Evolutionary conservation across 2,113 vertebrate species (phyloP).

Genomic region (Noctilio leporinus): DNA sequence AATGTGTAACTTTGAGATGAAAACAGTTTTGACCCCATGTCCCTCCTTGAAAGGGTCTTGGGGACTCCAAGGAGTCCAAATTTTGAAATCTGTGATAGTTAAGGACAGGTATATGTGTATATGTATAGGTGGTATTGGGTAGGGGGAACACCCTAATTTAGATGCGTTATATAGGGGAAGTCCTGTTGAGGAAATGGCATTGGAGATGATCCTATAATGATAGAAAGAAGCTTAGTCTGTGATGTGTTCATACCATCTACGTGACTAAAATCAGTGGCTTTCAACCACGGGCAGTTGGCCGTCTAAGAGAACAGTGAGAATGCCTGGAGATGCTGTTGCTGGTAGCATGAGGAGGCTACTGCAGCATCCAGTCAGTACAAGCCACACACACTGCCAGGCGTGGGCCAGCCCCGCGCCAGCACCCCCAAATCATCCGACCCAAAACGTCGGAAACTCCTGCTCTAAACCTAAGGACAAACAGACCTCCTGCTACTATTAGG

Average conservation of each 20-base stretch:
- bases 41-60: not conserved
- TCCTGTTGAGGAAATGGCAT: not conserved
- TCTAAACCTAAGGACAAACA: not conserved
- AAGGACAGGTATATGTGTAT: not conserved
- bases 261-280: not conserved
- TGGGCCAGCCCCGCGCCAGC: not conserved
- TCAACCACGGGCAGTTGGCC: not conserved
- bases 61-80: not conserved
- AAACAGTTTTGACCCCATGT: not conserved
- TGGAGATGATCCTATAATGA: not conserved
- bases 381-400: not conserved
- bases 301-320: not conserved
- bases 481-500: not conserved
- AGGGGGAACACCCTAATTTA: not conserved
- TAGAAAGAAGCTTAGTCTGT: not conserved
- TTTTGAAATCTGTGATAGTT: not conserved
- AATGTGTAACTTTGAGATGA: not conserved
- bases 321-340: not conserved
- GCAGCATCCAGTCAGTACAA: not conserved
- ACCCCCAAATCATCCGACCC: not conserved
- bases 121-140: not conserved
- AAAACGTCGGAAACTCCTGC: not conserved
- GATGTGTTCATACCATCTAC: not conserved
- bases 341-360: not conserved
- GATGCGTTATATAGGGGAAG: not conserved